Percentiles rank a stretch among this genome's conserved stretches.
Conservation (phyloP, 2,797 vertebrate genomes). For the Spheniscus humboldti region DNA sequence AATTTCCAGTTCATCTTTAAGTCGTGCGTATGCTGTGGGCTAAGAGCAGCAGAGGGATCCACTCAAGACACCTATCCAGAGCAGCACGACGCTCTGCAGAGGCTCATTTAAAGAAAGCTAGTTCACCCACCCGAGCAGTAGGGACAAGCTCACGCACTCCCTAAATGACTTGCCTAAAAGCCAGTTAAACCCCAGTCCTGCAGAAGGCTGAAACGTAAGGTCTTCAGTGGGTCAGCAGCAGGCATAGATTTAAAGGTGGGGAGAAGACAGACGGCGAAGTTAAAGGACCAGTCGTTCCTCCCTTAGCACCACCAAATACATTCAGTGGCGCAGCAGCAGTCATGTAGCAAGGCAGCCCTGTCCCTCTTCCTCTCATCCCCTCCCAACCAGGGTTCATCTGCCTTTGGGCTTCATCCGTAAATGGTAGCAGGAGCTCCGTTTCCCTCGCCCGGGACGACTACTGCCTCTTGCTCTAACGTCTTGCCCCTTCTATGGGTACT, state of each 20-base stretch:
- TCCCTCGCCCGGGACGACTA: neutral
- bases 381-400: neutral
- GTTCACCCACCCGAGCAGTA: neutral
- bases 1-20: neutral
- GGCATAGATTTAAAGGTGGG: neutral
- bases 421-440: rapidly evolving
- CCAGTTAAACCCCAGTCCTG: neutral
- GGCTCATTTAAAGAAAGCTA: rapidly evolving
- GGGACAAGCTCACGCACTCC: rapidly evolving
- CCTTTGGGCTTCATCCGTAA: neutral
- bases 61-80: neutral
- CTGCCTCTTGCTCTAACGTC: neutral
- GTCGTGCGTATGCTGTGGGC: rapidly evolving
- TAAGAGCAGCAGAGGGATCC: neutral
- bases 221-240: rapidly evolving
- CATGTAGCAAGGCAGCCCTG: neutral
- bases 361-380: neutral
- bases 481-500: neutral
- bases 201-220: neutral
- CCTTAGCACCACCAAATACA: neutral
- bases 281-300: neutral
- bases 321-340: neutral
- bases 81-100: neutral
- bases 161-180: neutral
- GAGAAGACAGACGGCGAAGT: neutral